Conservation (phyloP, 37 sponge, comb jelly and placozoan species). For the Haliclona indistincta region DNA sequence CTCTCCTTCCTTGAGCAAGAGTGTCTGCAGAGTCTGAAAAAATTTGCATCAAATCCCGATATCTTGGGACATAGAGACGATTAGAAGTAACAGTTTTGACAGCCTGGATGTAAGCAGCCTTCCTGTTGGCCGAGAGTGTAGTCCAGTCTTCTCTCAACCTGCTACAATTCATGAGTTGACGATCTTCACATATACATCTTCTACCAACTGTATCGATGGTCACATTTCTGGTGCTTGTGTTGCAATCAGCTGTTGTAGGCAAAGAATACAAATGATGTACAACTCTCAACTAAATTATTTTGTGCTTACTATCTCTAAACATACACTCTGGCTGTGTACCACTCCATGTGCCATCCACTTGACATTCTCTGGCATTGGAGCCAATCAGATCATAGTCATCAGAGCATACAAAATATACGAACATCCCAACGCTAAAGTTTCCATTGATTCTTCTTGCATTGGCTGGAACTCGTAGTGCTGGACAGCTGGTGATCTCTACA, state of each 20-base stretch:
- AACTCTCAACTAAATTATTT: neutral
- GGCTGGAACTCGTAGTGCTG: conserved; percentile 43
- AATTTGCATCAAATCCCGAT: conserved; percentile 33
- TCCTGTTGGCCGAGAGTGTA: conserved; percentile 18
- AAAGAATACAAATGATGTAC: no score
- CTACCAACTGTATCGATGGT: conserved; percentile 46
- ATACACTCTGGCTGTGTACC: conserved; percentile 50
- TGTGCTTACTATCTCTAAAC: neutral
- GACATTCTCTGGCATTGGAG: conserved; percentile 38
- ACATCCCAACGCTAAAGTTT: conserved; percentile 11
- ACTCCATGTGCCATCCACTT: conserved; percentile 47
- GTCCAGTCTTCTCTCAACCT: conserved; percentile 63
- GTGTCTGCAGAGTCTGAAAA: conserved; percentile 27
- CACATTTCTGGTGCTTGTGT: no score
- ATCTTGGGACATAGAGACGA: conserved; percentile 43
- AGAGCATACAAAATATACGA: conserved; percentile 55
- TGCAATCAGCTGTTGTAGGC: no score
- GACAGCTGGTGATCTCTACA: conserved; percentile 42
- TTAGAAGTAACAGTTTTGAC: conserved; percentile 44
- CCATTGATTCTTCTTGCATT: conserved; percentile 37
- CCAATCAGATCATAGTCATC: conserved; percentile 62
- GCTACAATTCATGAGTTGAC: conserved; percentile 31
- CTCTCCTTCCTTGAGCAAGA: conserved; percentile 9
- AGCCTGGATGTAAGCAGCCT: conserved; percentile 50
- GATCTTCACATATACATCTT: conserved; percentile 38